These are phyloP conservation scores for Eulimnadia texana DNA, from an alignment of 1,140 invertebrate species.

Conservation along the genomic window DNA sequence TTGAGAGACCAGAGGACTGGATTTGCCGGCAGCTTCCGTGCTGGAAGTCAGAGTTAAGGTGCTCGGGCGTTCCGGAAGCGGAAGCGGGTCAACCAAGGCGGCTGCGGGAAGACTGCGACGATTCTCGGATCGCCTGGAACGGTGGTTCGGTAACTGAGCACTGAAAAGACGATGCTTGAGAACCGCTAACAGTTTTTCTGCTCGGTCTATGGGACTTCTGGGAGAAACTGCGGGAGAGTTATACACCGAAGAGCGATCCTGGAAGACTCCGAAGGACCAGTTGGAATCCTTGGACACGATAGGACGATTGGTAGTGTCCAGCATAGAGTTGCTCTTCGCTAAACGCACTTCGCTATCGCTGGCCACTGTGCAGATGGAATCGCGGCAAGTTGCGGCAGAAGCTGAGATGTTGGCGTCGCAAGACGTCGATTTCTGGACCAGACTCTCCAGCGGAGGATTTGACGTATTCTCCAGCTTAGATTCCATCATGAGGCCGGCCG, in stretches of 20 bases:
- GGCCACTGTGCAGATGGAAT: conserved; percentile 1
- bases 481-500: background rate
- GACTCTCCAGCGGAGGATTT: background rate
- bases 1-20: background rate
- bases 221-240: background rate
- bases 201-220: conserved; percentile 7
- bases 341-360: conserved; percentile 11
- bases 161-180: conserved; percentile 13
- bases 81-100: background rate
- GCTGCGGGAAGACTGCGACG: conserved; percentile 10
- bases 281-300: conserved; percentile 9
- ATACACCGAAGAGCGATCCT: background rate
- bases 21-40: background rate
- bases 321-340: background rate
- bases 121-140: background rate
- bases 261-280: background rate
- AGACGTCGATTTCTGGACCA: conserved; percentile 2
- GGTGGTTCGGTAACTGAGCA: background rate
- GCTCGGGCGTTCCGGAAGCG: background rate
- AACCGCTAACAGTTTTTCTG: conserved; percentile 8
- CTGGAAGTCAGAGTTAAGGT: conserved; percentile 10
- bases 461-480: background rate
- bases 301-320: background rate
- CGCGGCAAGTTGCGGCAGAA: background rate
- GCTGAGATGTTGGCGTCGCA: background rate